These are phyloP conservation scores for Phrynosoma blainvillii DNA, from an alignment of 2,113 vertebrate species.

Conservation along the genomic window DNA sequence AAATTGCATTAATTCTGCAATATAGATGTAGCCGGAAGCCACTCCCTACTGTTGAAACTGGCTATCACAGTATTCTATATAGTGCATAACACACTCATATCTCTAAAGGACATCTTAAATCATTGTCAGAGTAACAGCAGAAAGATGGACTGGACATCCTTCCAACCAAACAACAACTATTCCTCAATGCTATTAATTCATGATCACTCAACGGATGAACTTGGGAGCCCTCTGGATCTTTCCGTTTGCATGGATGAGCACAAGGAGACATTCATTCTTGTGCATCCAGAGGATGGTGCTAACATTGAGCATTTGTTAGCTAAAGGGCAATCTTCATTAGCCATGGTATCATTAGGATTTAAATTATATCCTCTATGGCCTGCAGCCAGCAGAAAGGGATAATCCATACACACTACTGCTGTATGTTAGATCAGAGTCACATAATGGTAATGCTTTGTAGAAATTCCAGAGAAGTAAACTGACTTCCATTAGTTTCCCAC, in stretches of 20 bases:
- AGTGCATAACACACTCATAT: neutral
- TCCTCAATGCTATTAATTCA: neutral
- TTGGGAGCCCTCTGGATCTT: neutral
- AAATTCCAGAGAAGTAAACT: slow-evolving; percentile 24
- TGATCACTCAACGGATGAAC: neutral
- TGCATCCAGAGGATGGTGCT: slow-evolving; percentile 18
- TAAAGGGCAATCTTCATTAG: slow-evolving; percentile 36
- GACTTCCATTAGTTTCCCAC: slow-evolving; percentile 6
- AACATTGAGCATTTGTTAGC: slow-evolving; percentile 22
- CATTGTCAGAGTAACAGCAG: neutral
- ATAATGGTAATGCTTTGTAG: slow-evolving; percentile 18
- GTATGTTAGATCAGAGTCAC: slow-evolving; percentile 30
- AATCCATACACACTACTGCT: slow-evolving; percentile 19
- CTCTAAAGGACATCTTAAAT: neutral
- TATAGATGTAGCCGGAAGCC: too few relatives aligned
- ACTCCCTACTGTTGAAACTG: neutral
- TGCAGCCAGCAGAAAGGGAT: slow-evolving; percentile 20
- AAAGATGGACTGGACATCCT: neutral
- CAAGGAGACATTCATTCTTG: neutral
- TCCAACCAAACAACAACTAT: neutral
- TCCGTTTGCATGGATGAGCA: neutral
- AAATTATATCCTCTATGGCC: slow-evolving; percentile 36
- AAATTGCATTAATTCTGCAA: too few relatives aligned
- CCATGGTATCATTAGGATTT: slow-evolving; percentile 32
- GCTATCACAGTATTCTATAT: neutral